Percentiles rank a stretch among this genome's conserved stretches.
Evolutionary conservation across 2,797 vertebrate genomes (phyloP).

Genomic region (Rhincodon typus): DNA sequence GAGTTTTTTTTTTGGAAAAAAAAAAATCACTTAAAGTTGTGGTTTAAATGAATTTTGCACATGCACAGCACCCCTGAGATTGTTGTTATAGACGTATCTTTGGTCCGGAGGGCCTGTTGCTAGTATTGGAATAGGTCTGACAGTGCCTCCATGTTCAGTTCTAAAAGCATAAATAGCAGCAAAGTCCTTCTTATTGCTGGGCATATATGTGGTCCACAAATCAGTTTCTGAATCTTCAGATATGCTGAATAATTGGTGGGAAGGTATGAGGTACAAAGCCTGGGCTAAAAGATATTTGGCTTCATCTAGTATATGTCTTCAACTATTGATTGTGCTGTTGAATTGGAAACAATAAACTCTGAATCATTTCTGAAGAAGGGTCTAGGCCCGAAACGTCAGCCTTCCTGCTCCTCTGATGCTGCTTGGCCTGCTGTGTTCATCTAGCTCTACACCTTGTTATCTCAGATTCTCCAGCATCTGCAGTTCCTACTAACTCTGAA

Average conservation of each 20-base stretch:
- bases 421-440: no score
- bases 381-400: no score
- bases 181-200: neutral
- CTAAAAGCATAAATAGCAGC: neutral
- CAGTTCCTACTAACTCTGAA: neutral
- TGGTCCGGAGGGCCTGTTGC: neutral
- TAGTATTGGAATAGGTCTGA: neutral
- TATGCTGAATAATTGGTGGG: neutral
- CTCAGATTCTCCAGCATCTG: neutral
- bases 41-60: neutral
- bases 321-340: neutral
- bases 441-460: no score
- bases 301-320: neutral
- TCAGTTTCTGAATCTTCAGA: neutral
- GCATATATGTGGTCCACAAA: neutral
- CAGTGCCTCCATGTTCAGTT: neutral
- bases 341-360: no score
- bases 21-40: neutral
- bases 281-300: neutral
- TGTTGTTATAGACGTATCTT: neutral
- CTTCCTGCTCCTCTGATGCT: no score
- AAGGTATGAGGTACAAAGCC: neutral
- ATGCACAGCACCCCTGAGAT: neutral
- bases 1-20: neutral
- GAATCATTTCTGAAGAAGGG: no score